Percentiles rank a stretch among this genome's conserved stretches.
phyloP scores from a whole-genome alignment of 2,797 vertebrate genomes.

The Leucoraja ocellata region DNA sequence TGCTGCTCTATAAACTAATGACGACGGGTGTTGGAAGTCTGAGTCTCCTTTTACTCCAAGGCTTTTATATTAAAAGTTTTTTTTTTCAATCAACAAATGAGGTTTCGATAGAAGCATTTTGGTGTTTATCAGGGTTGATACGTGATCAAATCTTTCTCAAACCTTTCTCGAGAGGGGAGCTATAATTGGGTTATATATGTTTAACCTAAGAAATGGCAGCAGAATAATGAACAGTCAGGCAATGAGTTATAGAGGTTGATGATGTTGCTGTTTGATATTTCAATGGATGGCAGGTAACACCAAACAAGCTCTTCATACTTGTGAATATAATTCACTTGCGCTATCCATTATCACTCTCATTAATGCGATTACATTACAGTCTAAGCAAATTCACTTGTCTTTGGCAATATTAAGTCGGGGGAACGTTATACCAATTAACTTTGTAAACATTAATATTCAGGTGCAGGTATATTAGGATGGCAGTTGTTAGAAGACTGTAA shows the following conservation, averaged over 20 bases:
- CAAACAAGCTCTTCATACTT: neutral
- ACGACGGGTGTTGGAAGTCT: too few species aligned
- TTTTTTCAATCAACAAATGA: too few species aligned
- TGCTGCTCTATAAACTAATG: too few species aligned
- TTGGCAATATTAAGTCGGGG: conserved; percentile 26
- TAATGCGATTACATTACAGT: conserved; percentile 14
- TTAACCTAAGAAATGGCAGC: neutral
- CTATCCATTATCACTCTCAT: conserved; percentile 8
- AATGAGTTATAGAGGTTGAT: neutral
- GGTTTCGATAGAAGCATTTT: neutral
- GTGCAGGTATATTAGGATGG: neutral
- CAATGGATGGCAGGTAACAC: neutral
- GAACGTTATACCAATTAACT: conserved; percentile 29
- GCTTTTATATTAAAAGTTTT: neutral
- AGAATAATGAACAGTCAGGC: neutral
- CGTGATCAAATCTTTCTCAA: neutral
- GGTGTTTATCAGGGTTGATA: neutral
- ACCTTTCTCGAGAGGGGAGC: neutral
- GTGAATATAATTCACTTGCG: neutral
- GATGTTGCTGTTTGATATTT: neutral
- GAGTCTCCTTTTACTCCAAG: neutral
- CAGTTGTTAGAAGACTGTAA: conserved; percentile 10
- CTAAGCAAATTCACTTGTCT: conserved; percentile 12
- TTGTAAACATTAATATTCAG: conserved; percentile 13
- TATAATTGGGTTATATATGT: neutral